Percentiles rank a stretch among this genome's conserved stretches.
Evolutionary conservation across 2,113 vertebrate species (phyloP).

Genomic region (Centropus unirufus): DNA sequence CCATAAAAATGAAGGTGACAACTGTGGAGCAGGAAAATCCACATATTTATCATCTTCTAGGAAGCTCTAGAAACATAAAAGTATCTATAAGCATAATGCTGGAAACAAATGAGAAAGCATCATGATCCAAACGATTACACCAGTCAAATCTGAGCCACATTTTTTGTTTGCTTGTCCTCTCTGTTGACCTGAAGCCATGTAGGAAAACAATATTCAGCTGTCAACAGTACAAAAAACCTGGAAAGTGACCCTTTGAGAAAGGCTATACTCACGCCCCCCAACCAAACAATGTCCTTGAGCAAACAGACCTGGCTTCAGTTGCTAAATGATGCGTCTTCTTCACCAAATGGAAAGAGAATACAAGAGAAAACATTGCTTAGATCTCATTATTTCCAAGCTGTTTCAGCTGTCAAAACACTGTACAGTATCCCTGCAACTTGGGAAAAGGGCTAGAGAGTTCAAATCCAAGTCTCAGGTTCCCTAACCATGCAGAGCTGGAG

Average conservation of each 20-base stretch:
- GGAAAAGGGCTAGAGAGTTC: neutral
- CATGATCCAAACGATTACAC: neutral
- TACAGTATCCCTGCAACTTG: neutral
- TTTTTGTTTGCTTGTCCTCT: neutral
- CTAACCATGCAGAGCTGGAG: accelerated
- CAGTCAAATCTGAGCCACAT: neutral
- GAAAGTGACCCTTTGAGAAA: neutral
- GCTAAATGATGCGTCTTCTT: neutral
- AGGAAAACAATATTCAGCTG: neutral
- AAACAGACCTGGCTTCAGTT: neutral
- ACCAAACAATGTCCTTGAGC: neutral
- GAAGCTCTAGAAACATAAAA: neutral
- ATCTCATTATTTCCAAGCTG: neutral
- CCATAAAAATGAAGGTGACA: neutral
- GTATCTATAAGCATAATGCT: neutral
- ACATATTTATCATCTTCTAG: neutral
- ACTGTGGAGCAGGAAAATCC: neutral
- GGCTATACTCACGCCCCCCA: neutral
- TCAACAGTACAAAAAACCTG: neutral
- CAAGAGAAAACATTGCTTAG: neutral
- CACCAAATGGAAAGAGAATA: neutral
- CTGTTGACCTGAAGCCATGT: neutral
- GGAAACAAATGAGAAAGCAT: neutral
- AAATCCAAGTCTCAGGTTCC: neutral
- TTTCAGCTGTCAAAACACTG: neutral